Evolutionary conservation across 2,888 invertebrate species (phyloP), one percentile per base, ranked within the genome.

Genomic region (Andrena flavipes): DNA sequence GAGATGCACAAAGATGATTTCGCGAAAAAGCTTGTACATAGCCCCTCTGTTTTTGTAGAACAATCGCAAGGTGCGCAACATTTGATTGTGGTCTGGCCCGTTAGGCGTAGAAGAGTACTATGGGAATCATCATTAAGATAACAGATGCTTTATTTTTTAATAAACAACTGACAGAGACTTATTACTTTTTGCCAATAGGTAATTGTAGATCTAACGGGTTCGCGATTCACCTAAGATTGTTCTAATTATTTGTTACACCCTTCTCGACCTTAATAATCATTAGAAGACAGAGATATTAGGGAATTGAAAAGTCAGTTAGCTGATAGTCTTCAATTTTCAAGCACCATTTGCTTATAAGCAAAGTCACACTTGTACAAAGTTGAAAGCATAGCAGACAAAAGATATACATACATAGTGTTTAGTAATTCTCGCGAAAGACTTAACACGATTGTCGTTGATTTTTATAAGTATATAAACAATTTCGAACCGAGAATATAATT

Each of bases 131-230:
- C 20, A 1, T 54, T 54, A 54, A 51, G 8, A 13, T 69, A 20
- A 30, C 54, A 33, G 42, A 71, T 80, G 54, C 51, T 76, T 77
- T 80, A 80, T 80, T 80, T 80, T 80, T 80, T 29, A 54, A 72
- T 26, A 48, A 23, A 54, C 16, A 30, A 42, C 33, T 33, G n/a
- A 51, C 64, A 65, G 56, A 79, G 56, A 59, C 51, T 69, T 56
- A 51, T 70, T 64, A 76, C 26, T 59, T 33, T 73, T 65, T 29
- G 20, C 23, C 10, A 59, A 26, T 42, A 70, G 16, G 63, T 64
- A 33, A 35, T 54, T 54, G 54, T 54, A 54, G 10, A 62, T 71
- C 54, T 67, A 71, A 80, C 70, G 70, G 60, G 54, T 70, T 65
- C 30, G 60, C 51, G 64, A 49, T 10, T 49, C 29, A 76, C 20